Evolutionary conservation across 2,113 vertebrate species (phyloP).

Genomic region (Seriola rivoliana): DNA sequence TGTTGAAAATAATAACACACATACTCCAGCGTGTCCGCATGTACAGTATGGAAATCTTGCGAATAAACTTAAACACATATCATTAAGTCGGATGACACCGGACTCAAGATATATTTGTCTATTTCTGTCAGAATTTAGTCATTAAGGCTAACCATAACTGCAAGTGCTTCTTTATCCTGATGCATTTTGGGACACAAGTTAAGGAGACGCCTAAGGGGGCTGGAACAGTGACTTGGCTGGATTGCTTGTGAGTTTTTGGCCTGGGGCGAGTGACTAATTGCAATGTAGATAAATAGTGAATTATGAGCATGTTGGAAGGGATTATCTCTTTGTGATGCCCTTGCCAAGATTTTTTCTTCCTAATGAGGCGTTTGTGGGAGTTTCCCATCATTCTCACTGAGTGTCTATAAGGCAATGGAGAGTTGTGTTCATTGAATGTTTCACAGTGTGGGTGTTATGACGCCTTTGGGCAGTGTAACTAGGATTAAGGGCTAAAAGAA

Average conservation of each 20-base stretch:
- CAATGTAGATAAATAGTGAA: conserved; percentile 40
- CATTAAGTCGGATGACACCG: conserved; percentile 47
- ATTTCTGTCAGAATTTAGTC: conserved; percentile 54
- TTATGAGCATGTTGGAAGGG: conserved; percentile 26
- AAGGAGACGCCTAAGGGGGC: conserved; percentile 47
- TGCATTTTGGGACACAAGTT: conserved; percentile 40
- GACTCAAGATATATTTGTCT: conserved; percentile 52
- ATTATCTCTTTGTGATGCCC: conserved; percentile 18
- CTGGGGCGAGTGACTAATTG: conserved; percentile 44
- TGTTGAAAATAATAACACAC: conserved; percentile 53
- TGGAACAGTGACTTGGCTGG: conserved; percentile 38
- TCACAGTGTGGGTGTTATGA: conserved; percentile 13
- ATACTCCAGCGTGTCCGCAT: conserved; percentile 32
- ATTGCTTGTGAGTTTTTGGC: conserved; percentile 34
- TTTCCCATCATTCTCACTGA: conserved; percentile 25
- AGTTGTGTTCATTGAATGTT: conserved; percentile 15
- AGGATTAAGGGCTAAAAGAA: conserved; percentile 14
- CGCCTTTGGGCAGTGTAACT: background rate
- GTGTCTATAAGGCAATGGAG: background rate
- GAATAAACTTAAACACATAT: conserved; percentile 70
- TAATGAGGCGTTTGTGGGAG: conserved; percentile 22
- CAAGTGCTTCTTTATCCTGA: conserved; percentile 45
- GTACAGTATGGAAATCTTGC: conserved; percentile 49
- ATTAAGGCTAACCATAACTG: conserved; percentile 53
- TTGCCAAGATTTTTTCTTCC: conserved; percentile 7